phyloP scores from a whole-genome alignment of 2,797 vertebrate species.

The Melanotaenia maccullochi region DNA sequence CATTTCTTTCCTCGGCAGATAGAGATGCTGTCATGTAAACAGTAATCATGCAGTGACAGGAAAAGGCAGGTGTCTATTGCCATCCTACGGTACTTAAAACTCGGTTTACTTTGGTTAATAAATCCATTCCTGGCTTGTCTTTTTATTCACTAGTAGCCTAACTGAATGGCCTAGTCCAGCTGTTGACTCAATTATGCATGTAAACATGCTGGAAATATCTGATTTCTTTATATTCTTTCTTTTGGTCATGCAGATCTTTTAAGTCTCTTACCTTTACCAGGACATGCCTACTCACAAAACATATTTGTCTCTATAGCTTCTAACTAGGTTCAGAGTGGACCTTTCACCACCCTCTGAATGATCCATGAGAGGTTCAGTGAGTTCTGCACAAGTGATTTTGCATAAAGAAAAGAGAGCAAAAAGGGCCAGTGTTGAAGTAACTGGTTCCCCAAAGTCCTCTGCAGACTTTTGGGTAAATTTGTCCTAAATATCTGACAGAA shows the following conservation, averaged over 20 bases:
- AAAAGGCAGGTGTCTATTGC: no score
- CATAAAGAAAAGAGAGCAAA: slow-evolving; percentile 24
- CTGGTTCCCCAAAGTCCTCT: slow-evolving; percentile 50
- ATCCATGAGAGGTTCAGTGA: slow-evolving; percentile 25
- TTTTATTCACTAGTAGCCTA: not conserved
- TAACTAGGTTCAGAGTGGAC: slow-evolving; percentile 7
- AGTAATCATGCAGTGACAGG: no score
- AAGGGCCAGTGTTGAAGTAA: slow-evolving; percentile 37
- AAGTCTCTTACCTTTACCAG: not conserved
- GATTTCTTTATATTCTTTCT: no score
- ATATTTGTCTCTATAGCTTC: not conserved
- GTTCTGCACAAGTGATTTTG: slow-evolving; percentile 30
- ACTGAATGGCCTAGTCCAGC: not conserved
- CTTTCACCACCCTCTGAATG: slow-evolving; percentile 5
- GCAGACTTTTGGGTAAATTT: slow-evolving; percentile 63
- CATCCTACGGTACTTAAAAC: no score
- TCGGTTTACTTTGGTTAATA: not conserved
- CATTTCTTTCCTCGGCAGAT: no score
- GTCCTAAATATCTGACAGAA: slow-evolving; percentile 72
- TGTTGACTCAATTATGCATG: not conserved
- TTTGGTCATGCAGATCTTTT: no score
- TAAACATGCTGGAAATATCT: no score
- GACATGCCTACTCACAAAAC: not conserved
- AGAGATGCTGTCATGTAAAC: no score
- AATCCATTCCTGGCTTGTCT: not conserved